Evolutionary conservation across 2,113 vertebrate genomes (phyloP).

Genomic region (Sylvilagus bachmani): DNA sequence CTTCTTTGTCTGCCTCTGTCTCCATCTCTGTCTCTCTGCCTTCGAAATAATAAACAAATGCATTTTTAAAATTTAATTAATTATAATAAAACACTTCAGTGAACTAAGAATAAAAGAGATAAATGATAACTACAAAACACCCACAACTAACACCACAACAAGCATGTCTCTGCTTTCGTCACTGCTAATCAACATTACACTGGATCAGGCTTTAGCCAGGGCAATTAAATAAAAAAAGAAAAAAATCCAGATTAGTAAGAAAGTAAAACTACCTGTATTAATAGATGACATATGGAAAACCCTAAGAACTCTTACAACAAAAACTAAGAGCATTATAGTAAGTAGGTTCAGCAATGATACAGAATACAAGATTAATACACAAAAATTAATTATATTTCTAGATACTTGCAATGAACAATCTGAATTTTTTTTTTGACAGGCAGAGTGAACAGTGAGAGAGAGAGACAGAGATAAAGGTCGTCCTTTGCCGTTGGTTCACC

Average conservation of each 20-base stretch:
- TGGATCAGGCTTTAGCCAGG: not conserved
- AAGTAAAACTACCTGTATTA: not conserved
- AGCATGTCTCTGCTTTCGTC: not conserved
- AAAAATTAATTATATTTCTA: slow-evolving; percentile 20
- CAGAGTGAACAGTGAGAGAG: too few species aligned
- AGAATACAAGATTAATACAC: not conserved
- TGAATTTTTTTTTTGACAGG: too few species aligned
- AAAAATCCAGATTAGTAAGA: not conserved
- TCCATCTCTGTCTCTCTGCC: too few species aligned
- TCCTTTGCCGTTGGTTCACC: too few species aligned
- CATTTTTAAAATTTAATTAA: too few species aligned
- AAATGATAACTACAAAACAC: not conserved
- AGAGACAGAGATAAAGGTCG: too few species aligned
- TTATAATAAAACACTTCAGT: not conserved
- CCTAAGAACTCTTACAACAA: not conserved
- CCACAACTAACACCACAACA: not conserved
- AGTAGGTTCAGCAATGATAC: not conserved
- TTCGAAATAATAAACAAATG: too few species aligned
- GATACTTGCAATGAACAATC: not conserved
- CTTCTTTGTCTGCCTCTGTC: too few species aligned
- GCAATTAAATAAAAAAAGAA: slow-evolving; percentile 11
- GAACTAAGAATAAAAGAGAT: slow-evolving; percentile 5
- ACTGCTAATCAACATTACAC: not conserved
- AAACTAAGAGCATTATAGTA: not conserved
- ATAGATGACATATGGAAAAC: not conserved